Base-by-base conservation (phyloP, 1,140 invertebrate species). In the Saccostrea echinata region DNA sequence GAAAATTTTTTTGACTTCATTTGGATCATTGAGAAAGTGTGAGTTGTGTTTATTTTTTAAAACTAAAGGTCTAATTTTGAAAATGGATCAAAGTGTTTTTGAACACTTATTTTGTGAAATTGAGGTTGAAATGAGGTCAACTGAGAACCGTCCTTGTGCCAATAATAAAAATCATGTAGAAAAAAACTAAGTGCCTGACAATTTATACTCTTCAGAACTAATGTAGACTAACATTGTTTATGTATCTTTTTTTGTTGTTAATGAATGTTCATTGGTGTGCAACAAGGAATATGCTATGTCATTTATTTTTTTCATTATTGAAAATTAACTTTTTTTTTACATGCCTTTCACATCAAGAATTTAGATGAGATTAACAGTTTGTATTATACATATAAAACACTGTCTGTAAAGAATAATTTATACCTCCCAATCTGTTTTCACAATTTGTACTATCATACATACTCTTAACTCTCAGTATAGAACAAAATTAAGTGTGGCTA, bases 161-260 rank as follows among this genome's bases (percentile, higher is more conserved):
- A 76, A 76, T 76, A 76, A 76, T 76, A 76, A 76, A 76, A 61
- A 76, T 76, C 27, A 64, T 64, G 68, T 76, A 76, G 68, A 76
- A 43, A 43, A 76, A 76, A 76, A 76, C 68, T 76, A 76, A 76
- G 68, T 76, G 68, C 68, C 68, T 76, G 68, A 76, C 68, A 76
- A 76, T 76, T 76, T 76, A 76, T 76, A 76, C 68, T 76, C 68
- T 76, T 76, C 68, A 76, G 68, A 64, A 76, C 68, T 76, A 76
- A 76, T 76, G 68, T 76, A 76, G 68, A 76, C 68, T 76, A 76
- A 76, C 68, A 76, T 76, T 76, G 68, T 76, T 76, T 27, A 30
- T 76, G 68, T 76, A 76, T 33, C 68, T 30, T 30, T 71, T n/a
- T 71, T 76, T 76, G 68, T 76, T 76, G 68, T 76, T 76, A 76